phyloP scores from a whole-genome alignment of 2,113 vertebrate species.

The Eidolon helvum region DNA sequence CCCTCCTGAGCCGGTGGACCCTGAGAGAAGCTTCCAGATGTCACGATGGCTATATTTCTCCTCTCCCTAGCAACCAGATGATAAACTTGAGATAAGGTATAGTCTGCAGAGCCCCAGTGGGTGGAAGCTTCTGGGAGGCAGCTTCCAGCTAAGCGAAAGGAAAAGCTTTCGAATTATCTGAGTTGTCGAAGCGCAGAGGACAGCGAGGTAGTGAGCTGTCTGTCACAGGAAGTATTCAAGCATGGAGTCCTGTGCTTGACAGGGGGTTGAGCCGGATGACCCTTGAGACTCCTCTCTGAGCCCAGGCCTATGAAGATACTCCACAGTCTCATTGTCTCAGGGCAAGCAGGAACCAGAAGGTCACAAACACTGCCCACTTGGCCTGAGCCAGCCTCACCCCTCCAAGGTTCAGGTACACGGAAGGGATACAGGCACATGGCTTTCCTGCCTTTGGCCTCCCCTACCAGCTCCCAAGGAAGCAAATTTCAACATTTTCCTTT shows the following conservation, averaged over 20 bases:
- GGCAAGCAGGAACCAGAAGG: neutral
- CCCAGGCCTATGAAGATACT: no score
- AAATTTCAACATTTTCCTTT: neutral
- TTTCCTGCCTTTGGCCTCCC: neutral
- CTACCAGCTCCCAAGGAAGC: no score
- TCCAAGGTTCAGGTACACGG: rapidly evolving
- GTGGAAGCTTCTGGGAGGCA: neutral
- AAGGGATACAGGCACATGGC: neutral
- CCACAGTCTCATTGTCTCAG: neutral
- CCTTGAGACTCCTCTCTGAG: neutral
- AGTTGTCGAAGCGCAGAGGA: neutral
- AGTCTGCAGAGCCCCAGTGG: neutral
- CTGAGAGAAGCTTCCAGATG: neutral
- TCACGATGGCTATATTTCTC: neutral
- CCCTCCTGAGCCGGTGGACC: neutral
- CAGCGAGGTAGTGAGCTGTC: neutral
- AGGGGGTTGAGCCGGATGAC: neutral
- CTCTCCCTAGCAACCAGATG: neutral
- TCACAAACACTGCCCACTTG: neutral
- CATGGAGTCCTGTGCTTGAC: neutral
- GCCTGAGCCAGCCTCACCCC: neutral
- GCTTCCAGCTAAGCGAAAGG: neutral
- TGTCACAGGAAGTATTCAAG: neutral
- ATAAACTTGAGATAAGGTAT: neutral
- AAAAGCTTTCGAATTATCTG: neutral